Evolutionary conservation across 1,140 invertebrate species (phyloP).

Genomic region (Apocrypta bakeri): DNA sequence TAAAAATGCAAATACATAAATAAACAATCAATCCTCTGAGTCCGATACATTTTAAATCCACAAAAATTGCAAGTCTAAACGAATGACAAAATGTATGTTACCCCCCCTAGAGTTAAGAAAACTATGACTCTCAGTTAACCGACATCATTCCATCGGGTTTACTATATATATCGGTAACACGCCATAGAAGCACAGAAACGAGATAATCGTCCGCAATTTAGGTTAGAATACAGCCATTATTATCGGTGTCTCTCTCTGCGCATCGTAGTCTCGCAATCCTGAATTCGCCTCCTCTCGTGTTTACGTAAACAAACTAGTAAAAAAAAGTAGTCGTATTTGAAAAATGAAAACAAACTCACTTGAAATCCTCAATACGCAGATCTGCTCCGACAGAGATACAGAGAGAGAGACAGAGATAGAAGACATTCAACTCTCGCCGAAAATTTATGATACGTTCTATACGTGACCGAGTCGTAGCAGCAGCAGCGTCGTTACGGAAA

Average conservation of each 20-base stretch:
- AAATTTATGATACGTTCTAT: not conserved
- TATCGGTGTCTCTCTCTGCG: not conserved
- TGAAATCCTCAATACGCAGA: not conserved
- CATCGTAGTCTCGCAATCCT: not conserved
- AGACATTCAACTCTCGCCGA: not conserved
- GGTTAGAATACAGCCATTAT: constrained; percentile 32
- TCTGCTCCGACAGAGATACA: not conserved
- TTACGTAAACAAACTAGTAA: not conserved
- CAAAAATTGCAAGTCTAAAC: not conserved
- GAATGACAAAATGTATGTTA: not conserved
- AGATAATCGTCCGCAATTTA: constrained; percentile 20
- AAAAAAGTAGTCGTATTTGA: not conserved
- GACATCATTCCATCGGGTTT: not conserved
- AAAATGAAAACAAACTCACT: not conserved
- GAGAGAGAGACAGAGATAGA: too few species aligned
- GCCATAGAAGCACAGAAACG: not conserved
- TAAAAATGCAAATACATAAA: not conserved
- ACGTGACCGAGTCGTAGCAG: not conserved
- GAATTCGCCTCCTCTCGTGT: not conserved
- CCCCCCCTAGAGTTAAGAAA: too few species aligned
- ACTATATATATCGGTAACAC: not conserved
- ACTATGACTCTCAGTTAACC: too few species aligned
- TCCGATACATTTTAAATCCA: too few species aligned
- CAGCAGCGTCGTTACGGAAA: not conserved
- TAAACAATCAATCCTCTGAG: too few species aligned